Base-by-base conservation (phyloP, 2,888 invertebrate species). In the Cybosia mesomella region DNA sequence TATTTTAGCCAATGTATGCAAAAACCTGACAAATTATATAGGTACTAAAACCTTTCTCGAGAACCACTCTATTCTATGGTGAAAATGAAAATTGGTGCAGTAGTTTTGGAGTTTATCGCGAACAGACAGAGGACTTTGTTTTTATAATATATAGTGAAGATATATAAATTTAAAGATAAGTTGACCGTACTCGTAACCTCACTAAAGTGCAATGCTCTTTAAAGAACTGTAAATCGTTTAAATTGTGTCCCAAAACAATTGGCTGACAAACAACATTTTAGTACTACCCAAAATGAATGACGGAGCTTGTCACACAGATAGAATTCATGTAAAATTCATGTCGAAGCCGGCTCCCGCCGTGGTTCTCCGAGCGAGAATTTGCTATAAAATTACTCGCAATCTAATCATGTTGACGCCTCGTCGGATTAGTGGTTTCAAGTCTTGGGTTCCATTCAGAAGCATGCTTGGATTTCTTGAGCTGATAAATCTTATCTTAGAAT, bases 291-390 rank as follows among this genome's bases (percentile, higher is more conserved):
- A 86, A 91, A 91, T 90, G 88, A 91, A 91, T 89, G 92, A 89
- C 86, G 85, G 76, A 83, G 84, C 86, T 85, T 87, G 89, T 89
- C 88, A 87, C 87, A 85, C 80, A 77, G 79, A 77, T 81, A 79
- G 85, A 60, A 85, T 91, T 94, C 94, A 94, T 93, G 92, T 91
- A 91, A 93, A 91, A 93, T 94, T 94, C 94, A 94, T 94, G 89
- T 72, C 85, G 67, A 71, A 77, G 76, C 84, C 83, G 82, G 79
- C 83, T 84, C 73, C 81, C 80, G 79, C 73, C 82, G 83, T 82
- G 85, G 84, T 83, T 83, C 84, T 80, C 80, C 76, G 78, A 82
- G 81, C 84, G 85, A 81, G 90, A 91, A 91, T 92, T 89, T 85
- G 85, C 88, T 88, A 90, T 90, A 89, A 91, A 92, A 92, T 93